phyloP scores from a whole-genome alignment of 2,113 vertebrate genomes.

The Abramis brama region DNA sequence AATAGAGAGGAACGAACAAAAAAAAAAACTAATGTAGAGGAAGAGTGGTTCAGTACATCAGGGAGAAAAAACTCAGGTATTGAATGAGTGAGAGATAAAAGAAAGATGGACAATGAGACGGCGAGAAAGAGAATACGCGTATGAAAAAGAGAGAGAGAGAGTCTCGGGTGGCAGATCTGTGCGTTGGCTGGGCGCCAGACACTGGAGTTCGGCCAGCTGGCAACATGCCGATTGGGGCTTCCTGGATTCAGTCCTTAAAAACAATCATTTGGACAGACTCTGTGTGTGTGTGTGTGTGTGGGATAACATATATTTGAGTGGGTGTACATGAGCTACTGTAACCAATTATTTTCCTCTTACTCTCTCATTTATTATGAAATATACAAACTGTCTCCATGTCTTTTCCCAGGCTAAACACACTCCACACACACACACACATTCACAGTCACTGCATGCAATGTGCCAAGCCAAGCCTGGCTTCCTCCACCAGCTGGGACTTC shows the following conservation, averaged over 20 bases:
- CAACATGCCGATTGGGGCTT: constrained; percentile 73
- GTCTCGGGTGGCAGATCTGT: constrained; percentile 53
- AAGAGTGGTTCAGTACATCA: constrained; percentile 52
- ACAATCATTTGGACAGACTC: constrained; percentile 79
- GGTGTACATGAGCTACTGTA: constrained; percentile 53
- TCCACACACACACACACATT: constrained; percentile 45
- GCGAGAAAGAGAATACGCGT: constrained; percentile 43
- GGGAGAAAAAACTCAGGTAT: constrained; percentile 12
- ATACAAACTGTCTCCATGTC: constrained; percentile 50
- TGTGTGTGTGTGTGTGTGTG: constrained; percentile 50
- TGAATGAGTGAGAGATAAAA: constrained; percentile 52
- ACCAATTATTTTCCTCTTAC: constrained; percentile 58
- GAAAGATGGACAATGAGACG: constrained; percentile 45
- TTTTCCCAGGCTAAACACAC: constrained; percentile 44
- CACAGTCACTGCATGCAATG: constrained; percentile 18
- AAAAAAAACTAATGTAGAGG: constrained; percentile 47
- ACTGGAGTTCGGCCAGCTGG: constrained; percentile 76
- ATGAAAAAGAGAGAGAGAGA: constrained; percentile 40
- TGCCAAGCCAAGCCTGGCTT: constrained; percentile 60
- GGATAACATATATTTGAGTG: constrained; percentile 59
- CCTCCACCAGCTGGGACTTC: constrained; percentile 66
- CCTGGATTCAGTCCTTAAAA: constrained; percentile 80
- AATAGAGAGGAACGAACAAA: background rate
- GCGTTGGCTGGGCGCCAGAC: constrained; percentile 69
- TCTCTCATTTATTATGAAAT: constrained; percentile 55